A percentile compares a stretch with the other conserved stretches of the same genome.
Evolutionary conservation across 2,113 vertebrate genomes (phyloP).

Genomic region (human): DNA sequence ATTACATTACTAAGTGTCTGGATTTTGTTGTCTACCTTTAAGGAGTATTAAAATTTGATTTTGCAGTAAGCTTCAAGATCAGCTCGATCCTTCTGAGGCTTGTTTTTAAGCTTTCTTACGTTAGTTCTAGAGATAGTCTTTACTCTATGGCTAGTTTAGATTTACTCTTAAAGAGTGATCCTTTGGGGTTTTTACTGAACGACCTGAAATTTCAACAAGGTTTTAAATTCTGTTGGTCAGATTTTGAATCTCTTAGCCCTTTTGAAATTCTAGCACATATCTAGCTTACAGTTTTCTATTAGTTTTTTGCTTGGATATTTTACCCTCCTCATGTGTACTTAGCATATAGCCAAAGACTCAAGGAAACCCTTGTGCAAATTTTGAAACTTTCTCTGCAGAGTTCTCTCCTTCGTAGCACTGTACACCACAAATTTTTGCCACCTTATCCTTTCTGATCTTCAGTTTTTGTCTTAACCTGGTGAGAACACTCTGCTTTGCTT

Average conservation of each 20-base stretch:
- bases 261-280: neutral
- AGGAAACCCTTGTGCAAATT: neutral
- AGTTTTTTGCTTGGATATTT: neutral
- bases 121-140: neutral
- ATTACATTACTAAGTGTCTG: neutral
- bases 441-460: neutral
- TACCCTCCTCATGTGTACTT: neutral
- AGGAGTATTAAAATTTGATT: neutral
- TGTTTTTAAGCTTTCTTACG: neutral
- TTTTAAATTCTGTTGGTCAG: neutral
- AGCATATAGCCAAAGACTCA: neutral
- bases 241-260: neutral
- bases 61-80: neutral
- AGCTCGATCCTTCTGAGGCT: neutral
- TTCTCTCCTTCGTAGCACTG: neutral
- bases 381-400: neutral
- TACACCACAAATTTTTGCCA: neutral
- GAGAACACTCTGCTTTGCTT: neutral
- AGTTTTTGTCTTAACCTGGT: neutral
- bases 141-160: neutral
- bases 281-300: neutral
- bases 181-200: neutral
- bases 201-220: neutral
- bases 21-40: neutral
- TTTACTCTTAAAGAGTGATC: neutral